Evolutionary conservation across 2,113 vertebrate species (phyloP).

Genomic region (Leucoraja erinaceus): DNA sequence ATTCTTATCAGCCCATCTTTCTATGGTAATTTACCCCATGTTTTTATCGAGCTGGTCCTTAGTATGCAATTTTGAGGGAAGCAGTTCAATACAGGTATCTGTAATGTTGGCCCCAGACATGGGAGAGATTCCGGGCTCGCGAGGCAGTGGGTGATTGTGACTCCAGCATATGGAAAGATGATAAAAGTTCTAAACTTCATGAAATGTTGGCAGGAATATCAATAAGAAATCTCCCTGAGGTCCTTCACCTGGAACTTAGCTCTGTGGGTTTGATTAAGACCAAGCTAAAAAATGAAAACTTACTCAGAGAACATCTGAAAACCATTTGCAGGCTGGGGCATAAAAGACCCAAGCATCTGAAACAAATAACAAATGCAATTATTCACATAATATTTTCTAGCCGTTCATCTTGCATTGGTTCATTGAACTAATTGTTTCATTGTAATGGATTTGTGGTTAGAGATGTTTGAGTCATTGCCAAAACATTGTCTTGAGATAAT

Average conservation of each 20-base stretch:
- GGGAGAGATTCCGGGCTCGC: background rate
- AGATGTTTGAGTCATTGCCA: slow-evolving; percentile 33
- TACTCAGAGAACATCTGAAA: background rate
- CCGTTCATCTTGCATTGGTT: slow-evolving; percentile 5
- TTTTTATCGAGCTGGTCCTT: background rate
- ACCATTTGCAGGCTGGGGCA: slow-evolving; percentile 2
- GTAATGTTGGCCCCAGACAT: background rate
- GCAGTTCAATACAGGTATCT: background rate
- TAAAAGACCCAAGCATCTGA: background rate
- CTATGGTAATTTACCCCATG: background rate
- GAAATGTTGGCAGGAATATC: background rate
- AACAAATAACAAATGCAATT: slow-evolving; percentile 25
- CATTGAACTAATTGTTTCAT: slow-evolving; percentile 33
- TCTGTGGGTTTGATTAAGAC: background rate
- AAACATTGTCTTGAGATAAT: slow-evolving; percentile 26
- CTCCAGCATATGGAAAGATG: background rate
- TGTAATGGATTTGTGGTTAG: background rate
- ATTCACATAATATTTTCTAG: slow-evolving; percentile 25
- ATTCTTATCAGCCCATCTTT: background rate
- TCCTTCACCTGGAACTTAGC: background rate
- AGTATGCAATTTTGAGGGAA: background rate
- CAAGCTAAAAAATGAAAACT: background rate
- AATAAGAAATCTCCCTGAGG: background rate
- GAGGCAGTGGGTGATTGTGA: background rate
- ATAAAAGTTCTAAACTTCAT: background rate